phyloP scores from a whole-genome alignment of 2,888 invertebrate genomes.

The Orthosia gothica region DNA sequence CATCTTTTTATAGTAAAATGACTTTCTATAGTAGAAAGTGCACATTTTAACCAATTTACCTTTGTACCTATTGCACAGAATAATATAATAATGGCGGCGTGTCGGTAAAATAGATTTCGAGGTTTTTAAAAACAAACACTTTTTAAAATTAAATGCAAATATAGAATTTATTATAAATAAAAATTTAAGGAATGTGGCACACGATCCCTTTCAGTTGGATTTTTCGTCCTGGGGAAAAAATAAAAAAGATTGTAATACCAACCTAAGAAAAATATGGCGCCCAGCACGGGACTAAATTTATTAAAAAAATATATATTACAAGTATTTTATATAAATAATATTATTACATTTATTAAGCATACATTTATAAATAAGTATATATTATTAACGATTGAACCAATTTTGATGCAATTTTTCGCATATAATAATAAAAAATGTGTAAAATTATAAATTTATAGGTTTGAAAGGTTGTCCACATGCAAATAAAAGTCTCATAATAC shows the following conservation, averaged over 20 bases:
- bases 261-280: slow-evolving; percentile 38
- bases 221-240: slow-evolving; percentile 60
- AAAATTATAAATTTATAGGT: slow-evolving; percentile 16
- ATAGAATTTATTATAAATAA: slow-evolving; percentile 59
- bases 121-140: slow-evolving; percentile 37
- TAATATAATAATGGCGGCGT: too few species aligned
- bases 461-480: slow-evolving; percentile 33
- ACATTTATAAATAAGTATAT: neutral
- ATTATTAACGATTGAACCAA: slow-evolving; percentile 28
- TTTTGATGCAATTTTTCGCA: slow-evolving; percentile 52
- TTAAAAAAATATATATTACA: neutral
- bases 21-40: too few species aligned
- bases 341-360: slow-evolving; percentile 19
- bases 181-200: slow-evolving; percentile 51
- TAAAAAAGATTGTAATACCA: slow-evolving; percentile 6
- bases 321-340: neutral
- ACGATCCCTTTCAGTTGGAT: slow-evolving; percentile 22
- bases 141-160: slow-evolving; percentile 37
- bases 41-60: too few species aligned
- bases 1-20: too few species aligned
- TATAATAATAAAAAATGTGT: neutral
- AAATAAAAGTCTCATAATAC: slow-evolving; percentile 54
- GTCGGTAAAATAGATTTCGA: neutral
- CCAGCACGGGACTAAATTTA: slow-evolving; percentile 47
- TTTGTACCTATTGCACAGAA: too few species aligned